Evolutionary conservation across 1,140 invertebrate species (phyloP), one percentile per base, ranked within the genome.

Genomic region (Tetramorium alpestre): DNA sequence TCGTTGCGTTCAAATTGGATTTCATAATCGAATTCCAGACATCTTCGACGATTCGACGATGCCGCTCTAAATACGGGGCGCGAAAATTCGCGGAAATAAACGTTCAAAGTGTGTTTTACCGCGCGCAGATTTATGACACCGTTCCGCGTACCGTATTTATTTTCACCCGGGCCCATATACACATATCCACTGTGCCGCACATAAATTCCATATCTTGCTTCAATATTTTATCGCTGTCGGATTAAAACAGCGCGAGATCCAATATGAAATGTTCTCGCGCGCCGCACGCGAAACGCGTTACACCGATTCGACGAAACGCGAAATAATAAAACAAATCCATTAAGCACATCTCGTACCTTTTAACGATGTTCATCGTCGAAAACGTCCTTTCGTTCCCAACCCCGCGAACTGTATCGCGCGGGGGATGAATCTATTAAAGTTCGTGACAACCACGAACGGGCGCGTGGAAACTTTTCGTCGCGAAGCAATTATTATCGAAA

Each of bases 161-260:
- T 84, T 75, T 75, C 69, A 28, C 44, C 54, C 41, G 2, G 33
- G 33, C 51, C 67, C 41, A 60, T 84, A 75, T 75, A 84, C 69
- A 47, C 54, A 62, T 84, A 84, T 84, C 80, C 69, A 84, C 80
- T 84, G 80, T 47, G 69, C 69, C 69, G 69, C 69, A 60, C 80
- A 84, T 84, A 84, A 84, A 84, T 84, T 84, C 28, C 44, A 84
- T 84, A 84, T 84, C 54, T 84, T 75, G 80, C 80, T 84, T 84
- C 80, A 84, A 84, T 84, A 84, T 84, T 84, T 84, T 84, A 84
- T 84, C 80, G 80, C 44, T 84, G 80, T 84, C 80, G 51, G 64
- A 86, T 86, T 80, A 69, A 86, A 86, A 86, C 77, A 49, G 25
- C 76, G 51, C 75, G 62, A 49, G 62, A 86, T 82, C 38, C 76